Conservation (phyloP, 2,888 invertebrate species). For the Eupeodes luniger region DNA sequence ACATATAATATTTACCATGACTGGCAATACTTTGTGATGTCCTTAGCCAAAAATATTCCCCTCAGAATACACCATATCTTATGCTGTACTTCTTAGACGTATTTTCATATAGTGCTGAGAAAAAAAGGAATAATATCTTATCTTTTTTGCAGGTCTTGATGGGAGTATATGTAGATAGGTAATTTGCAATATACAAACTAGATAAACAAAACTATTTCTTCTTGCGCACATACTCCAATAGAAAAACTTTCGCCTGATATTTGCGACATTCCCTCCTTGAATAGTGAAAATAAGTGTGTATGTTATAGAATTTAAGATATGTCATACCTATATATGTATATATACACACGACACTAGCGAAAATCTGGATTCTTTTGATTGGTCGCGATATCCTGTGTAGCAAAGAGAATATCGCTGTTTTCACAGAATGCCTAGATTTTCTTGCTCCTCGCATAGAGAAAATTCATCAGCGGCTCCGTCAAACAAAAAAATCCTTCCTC, state of each 20-base stretch:
- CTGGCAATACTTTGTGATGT: not conserved
- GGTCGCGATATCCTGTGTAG: slow-evolving; percentile 64
- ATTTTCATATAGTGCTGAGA: not conserved
- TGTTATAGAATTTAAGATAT: slow-evolving; percentile 21
- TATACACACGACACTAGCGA: not conserved
- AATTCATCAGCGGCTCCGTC: not conserved
- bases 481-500: not conserved
- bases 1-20: not conserved
- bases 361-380: slow-evolving; percentile 72
- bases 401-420: slow-evolving; percentile 19
- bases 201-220: slow-evolving; percentile 14
- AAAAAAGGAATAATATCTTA: slow-evolving; percentile 7
- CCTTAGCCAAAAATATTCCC: slow-evolving; percentile 19
- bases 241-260: slow-evolving; percentile 38
- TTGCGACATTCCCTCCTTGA: slow-evolving; percentile 57
- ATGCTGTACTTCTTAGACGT: slow-evolving; percentile 50
- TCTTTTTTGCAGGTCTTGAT: slow-evolving; percentile 15
- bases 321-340: no score
- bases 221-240: not conserved
- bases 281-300: slow-evolving; percentile 42
- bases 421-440: slow-evolving; percentile 16
- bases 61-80: not conserved
- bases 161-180: not conserved
- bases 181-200: not conserved
- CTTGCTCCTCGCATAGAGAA: slow-evolving; percentile 6